phyloP scores from a whole-genome alignment of 2,113 vertebrate genomes.

The Callipepla squamata region DNA sequence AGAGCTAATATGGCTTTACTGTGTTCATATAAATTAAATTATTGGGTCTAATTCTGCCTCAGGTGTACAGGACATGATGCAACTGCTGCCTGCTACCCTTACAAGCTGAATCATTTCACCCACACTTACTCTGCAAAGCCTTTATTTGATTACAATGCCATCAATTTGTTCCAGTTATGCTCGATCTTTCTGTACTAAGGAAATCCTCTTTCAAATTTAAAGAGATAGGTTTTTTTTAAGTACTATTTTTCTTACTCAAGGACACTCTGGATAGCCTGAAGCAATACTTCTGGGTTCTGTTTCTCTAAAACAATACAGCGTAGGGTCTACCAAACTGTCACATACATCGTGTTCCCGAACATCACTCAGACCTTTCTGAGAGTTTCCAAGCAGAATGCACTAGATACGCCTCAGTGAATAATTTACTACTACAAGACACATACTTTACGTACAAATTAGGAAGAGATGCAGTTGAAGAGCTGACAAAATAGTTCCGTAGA shows the following conservation, averaged over 20 bases:
- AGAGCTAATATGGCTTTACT: neutral
- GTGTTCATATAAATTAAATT: neutral
- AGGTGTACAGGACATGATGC: neutral
- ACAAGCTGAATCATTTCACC: neutral
- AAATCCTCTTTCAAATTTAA: neutral
- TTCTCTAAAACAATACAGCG: neutral
- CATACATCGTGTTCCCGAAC: neutral
- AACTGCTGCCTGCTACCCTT: neutral
- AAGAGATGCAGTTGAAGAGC: neutral
- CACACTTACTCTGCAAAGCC: neutral
- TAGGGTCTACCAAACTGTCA: neutral
- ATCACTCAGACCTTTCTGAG: neutral
- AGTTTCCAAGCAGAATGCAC: neutral
- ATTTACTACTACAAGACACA: neutral
- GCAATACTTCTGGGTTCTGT: neutral
- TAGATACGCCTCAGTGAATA: neutral
- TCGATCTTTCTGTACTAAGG: neutral
- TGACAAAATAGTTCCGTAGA: neutral
- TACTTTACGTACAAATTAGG: neutral
- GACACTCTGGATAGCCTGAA: neutral
- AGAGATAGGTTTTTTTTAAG: neutral
- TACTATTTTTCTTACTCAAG: neutral
- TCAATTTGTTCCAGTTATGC: neutral
- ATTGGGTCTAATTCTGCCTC: neutral
- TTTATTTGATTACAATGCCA: neutral